Evolutionary conservation across 1,140 invertebrate genomes (phyloP), one percentile per base, ranked within the genome.

Genomic region (Pogonomyrmex barbatus): DNA sequence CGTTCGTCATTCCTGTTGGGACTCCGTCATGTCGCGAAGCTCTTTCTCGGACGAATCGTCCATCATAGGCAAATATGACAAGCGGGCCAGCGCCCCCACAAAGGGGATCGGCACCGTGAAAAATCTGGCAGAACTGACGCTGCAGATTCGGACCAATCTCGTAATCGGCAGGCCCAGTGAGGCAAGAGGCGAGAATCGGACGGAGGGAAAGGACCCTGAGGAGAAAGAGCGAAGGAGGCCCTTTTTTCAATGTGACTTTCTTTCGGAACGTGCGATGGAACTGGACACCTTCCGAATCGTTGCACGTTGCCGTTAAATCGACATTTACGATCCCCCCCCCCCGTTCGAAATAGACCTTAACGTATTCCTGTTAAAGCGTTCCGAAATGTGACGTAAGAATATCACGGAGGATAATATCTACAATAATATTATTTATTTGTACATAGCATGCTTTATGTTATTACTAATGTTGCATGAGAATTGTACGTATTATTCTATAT

Each of bases 31-130:
- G 79, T 84, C 82, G 65, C 63, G 62, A 30, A 24, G 52, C 90
- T 89, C 89, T 92, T 92, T 91, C 91, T 77, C 87, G 82, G 86
- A 88, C 90, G 83, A 94, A 93, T 95, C 95, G 94, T 95, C 93
- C 94, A 95, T 95, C 95, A 95, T 95, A 95, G 90, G 93, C 94
- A 95, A 95, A 95, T 95, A 95, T 95, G 95, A 95, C 95, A 95
- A 94, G 78, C 91, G 92, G 94, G 93, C 91, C 93, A 94, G 93
- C 89, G 93, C 91, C 91, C 88, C 92, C 91, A 93, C 90, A 94
- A 94, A 89, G 88, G 91, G 91, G 85, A 93, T 92, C 92, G 92
- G 91, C 47, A 93, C 91, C 94, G 94, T 95, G 94, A 95, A 95
- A 94, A 95, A 95, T 95, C 93, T 92, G 65, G 83, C 87, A 70